Base-by-base conservation (phyloP, 2,797 vertebrate genomes). In the Falco cherrug region DNA sequence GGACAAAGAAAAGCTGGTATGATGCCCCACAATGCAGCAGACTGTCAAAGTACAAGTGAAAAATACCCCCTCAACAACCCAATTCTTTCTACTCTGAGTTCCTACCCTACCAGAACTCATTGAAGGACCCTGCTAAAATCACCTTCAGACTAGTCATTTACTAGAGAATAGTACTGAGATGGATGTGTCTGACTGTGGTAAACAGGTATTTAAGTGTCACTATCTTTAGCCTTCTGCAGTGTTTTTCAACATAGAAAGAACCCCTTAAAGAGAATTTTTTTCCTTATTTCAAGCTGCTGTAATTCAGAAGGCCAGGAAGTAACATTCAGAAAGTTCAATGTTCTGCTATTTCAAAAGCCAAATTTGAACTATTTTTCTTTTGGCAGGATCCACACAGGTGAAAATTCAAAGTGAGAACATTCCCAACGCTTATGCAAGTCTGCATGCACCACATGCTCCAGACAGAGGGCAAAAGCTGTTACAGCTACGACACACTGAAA, bases 271-370 rank as follows among this genome's bases (percentile, higher is more conserved):
- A 75, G 69, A 84, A 25, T 5, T 75, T 74, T 88, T 73, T 31
- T 63, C 51, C 77, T 94, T 94, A 81, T 74, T 96, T 96, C 81
- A 92, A 78, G 75, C 78, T 93, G 37, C 47, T 91, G 77, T 29
- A 80, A 90, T 88, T 86, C 84, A 59, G 31, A 51, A 56, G 59
- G 75, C 43, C 28, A 70, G 89, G 73, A 96, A 85, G 9, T 43
- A 91, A 75, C 16, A 37, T 16, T 50, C 19, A 74, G 9, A 2
- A 91, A 84, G 29, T 33, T 94, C 65, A 26, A 59, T 2, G 9
- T 83, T 51, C 5, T 19, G 53, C 12, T 73, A 84, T 54, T 93
- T 90, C 74, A 93, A 96, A 92, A 97, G 57, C 68, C 26, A 77
- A 93, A 37, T 43, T 67, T 87, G 51, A 95, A 92, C 77, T 95